Conservation (phyloP, 1,140 invertebrate genomes). For the Eriosoma lanigerum region DNA sequence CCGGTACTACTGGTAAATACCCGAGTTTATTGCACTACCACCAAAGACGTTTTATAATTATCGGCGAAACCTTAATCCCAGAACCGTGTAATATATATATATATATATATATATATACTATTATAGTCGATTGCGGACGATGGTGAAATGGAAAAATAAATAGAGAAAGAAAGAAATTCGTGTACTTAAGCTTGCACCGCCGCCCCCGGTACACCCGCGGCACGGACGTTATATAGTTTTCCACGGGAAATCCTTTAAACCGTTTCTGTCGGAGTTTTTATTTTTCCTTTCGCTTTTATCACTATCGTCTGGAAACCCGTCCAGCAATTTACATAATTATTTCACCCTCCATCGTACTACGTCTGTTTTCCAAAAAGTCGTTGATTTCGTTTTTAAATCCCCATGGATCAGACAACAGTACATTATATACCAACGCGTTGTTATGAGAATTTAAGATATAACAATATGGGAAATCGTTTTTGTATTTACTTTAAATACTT, state of each 20-base stretch:
- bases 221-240: background rate
- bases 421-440: too few relatives aligned
- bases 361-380: background rate
- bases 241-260: background rate
- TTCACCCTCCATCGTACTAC: background rate
- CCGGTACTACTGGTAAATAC: too few relatives aligned
- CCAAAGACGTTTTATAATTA: conserved; percentile 15
- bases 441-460: too few relatives aligned
- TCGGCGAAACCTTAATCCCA: background rate
- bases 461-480: too few relatives aligned
- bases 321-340: conserved; percentile 37
- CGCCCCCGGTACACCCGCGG: background rate
- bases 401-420: too few relatives aligned
- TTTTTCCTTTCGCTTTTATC: background rate
- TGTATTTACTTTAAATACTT: too few relatives aligned
- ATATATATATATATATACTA: too few relatives aligned
- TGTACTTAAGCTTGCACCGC: background rate
- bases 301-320: background rate
- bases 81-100: too few relatives aligned
- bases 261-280: background rate
- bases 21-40: background rate
- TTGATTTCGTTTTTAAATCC: too few relatives aligned
- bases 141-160: background rate
- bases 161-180: background rate
- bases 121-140: background rate